A percentile compares a stretch with the other conserved stretches of the same genome.
Conservation (phyloP, 2,888 invertebrate species). For the Osedax fenrisi region DNA sequence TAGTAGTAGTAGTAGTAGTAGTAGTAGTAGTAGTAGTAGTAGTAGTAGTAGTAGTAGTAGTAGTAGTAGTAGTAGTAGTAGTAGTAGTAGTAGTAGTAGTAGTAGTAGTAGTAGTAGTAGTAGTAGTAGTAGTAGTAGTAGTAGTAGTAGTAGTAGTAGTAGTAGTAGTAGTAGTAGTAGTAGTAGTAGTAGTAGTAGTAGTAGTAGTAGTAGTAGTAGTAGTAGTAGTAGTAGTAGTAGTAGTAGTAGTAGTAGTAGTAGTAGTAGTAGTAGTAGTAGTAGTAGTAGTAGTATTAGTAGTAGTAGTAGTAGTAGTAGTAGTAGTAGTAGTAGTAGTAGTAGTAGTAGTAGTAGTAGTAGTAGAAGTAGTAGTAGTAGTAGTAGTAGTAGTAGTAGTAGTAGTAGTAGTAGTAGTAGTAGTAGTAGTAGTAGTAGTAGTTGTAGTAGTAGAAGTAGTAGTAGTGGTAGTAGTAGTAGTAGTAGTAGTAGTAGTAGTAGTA, state of each 20-base stretch:
- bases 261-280: neutral
- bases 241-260: neutral
- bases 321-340: neutral
- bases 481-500: neutral
- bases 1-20: no score
- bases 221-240: neutral
- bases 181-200: neutral
- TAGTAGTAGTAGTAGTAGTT: neutral
- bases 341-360: neutral
- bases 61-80: no score
- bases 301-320: neutral
- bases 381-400: neutral
- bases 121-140: no score
- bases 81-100: no score
- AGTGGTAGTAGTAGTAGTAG: neutral
- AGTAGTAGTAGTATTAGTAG: neutral
- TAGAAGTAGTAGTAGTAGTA: neutral
- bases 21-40: no score
- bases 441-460: neutral
- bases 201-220: neutral
- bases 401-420: neutral
- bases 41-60: no score
- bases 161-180: neutral
- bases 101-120: no score
- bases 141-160: neutral